A percentile compares a stretch with the other conserved stretches of the same genome.
Conservation (phyloP, 2,797 vertebrate genomes). For the Diglossa cyanea region DNA sequence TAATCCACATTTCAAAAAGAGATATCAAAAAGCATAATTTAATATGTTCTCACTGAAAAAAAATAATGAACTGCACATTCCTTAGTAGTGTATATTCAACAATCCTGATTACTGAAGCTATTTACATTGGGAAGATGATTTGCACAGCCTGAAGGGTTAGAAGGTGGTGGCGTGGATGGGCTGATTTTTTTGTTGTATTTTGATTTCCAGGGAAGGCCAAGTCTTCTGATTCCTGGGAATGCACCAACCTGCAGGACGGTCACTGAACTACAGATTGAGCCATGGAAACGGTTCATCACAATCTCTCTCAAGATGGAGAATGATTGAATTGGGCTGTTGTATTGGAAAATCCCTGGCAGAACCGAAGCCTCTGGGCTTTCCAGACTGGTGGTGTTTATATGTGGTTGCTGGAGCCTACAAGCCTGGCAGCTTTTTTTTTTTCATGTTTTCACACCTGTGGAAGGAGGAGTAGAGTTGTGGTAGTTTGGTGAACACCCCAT, state of each 20-base stretch:
- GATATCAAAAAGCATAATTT: slow-evolving; percentile 73
- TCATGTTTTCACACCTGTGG: not conserved
- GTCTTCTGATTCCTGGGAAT: not conserved
- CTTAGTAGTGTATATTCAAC: slow-evolving; percentile 2
- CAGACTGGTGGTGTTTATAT: not conserved
- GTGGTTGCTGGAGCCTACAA: not conserved
- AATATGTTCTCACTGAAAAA: slow-evolving; percentile 61
- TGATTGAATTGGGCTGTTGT: not conserved
- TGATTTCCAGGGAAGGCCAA: not conserved
- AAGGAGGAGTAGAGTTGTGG: not conserved
- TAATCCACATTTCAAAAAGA: slow-evolving; percentile 38
- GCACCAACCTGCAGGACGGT: not conserved
- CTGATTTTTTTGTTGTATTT: not conserved
- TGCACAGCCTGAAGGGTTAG: not conserved
- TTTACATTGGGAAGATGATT: slow-evolving; percentile 33
- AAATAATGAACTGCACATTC: slow-evolving; percentile 47
- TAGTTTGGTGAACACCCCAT: no score
- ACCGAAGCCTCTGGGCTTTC: not conserved
- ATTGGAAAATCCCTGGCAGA: not conserved
- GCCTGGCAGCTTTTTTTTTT: not conserved
- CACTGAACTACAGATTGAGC: not conserved
- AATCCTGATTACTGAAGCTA: slow-evolving; percentile 54
- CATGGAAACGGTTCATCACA: not conserved
- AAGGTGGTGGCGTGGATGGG: rapidly evolving
- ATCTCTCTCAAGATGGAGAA: not conserved